Evolutionary conservation across 2,888 invertebrate genomes (phyloP).

Genomic region (Agonopterix alstromeriana): DNA sequence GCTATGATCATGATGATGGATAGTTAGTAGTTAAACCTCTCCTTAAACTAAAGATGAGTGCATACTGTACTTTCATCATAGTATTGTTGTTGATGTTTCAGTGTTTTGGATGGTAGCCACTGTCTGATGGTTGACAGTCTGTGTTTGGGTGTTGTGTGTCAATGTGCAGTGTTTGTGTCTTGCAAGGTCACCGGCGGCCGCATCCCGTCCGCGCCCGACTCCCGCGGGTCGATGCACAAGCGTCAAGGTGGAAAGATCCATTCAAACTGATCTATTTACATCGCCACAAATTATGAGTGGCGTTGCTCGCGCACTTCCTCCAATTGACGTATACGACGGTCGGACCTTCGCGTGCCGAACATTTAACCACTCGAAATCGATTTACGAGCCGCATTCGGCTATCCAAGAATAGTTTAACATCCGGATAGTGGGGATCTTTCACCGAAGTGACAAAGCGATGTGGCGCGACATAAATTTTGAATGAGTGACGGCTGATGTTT

Average conservation of each 20-base stretch:
- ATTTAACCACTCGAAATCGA: constrained; percentile 12
- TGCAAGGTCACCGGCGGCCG: constrained; percentile 52
- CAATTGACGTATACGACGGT: constrained; percentile 38
- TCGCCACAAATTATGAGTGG: constrained; percentile 57
- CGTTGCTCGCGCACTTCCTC: constrained; percentile 62
- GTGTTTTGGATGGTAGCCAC: constrained; percentile 8
- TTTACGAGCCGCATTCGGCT: constrained; percentile 16
- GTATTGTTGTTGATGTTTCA: background rate
- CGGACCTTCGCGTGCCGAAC: constrained; percentile 47
- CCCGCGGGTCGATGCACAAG: constrained; percentile 69
- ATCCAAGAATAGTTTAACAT: constrained; percentile 51
- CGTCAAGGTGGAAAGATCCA: constrained; percentile 69
- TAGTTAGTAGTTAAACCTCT: background rate
- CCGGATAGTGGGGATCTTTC: constrained; percentile 35
- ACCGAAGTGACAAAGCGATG: constrained; percentile 19
- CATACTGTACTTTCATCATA: background rate
- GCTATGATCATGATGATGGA: background rate
- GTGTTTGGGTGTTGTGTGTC: constrained; percentile 8
- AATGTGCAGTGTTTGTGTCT: constrained; percentile 33
- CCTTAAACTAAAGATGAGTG: background rate
- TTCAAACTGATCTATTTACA: constrained; percentile 68
- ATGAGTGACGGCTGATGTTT: constrained; percentile 9
- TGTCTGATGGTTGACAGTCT: background rate
- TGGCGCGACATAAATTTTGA: constrained; percentile 6
- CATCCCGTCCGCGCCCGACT: constrained; percentile 40